A percentile compares a stretch with the other conserved stretches of the same genome.
Conservation (phyloP, 2,888 invertebrate genomes). For the Sinotaia quadrata region DNA sequence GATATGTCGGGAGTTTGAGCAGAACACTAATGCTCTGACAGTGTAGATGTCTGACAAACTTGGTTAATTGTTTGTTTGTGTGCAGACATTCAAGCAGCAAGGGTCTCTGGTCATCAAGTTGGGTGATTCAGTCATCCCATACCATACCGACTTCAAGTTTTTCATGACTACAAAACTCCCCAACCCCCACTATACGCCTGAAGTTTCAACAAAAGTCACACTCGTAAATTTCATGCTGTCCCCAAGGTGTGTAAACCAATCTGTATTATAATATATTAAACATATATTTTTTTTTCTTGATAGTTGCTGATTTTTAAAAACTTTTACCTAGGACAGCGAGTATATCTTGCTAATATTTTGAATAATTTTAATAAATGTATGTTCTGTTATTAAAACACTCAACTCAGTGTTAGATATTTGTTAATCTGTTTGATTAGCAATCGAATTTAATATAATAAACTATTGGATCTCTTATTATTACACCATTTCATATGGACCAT, state of each 20-base stretch:
- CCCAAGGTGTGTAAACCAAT: constrained; percentile 61
- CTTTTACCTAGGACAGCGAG: no score
- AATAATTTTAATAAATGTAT: no score
- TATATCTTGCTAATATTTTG: no score
- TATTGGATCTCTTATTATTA: no score
- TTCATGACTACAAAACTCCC: constrained; percentile 73
- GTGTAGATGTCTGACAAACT: not conserved
- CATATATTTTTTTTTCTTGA: no score
- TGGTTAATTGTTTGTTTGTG: not conserved
- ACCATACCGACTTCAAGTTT: constrained; percentile 73
- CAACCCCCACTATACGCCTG: constrained; percentile 73
- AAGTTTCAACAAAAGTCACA: constrained; percentile 72
- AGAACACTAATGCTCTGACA: not conserved
- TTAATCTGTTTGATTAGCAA: no score
- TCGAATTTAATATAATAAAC: no score
- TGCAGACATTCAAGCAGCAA: constrained; percentile 71
- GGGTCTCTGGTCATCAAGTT: constrained; percentile 72
- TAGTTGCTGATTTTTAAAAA: no score
- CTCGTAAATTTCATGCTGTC: constrained; percentile 73
- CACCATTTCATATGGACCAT: no score
- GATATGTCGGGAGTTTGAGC: not conserved
- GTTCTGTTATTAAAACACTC: no score
- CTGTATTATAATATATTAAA: not conserved
- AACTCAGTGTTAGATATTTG: no score
- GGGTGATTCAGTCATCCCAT: constrained; percentile 73